Percentiles rank a stretch among this genome's conserved stretches.
Evolutionary conservation across 2,797 vertebrate genomes (phyloP).

Genomic region (Dermochelys coriacea): DNA sequence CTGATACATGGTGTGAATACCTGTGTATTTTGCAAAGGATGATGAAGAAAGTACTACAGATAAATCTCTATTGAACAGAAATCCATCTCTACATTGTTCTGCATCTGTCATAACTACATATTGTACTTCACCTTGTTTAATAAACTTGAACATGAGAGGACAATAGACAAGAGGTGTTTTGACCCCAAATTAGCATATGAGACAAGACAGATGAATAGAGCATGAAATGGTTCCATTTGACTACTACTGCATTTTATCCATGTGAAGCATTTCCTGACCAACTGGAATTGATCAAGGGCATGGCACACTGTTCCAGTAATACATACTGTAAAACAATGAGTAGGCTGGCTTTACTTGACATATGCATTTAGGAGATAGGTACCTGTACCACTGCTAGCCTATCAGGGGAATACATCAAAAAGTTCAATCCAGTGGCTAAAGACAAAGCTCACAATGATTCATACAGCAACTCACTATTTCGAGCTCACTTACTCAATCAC

Average conservation of each 20-base stretch:
- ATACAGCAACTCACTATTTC: background rate
- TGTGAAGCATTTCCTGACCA: background rate
- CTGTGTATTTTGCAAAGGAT: background rate
- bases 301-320: background rate
- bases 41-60: background rate
- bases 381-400: background rate
- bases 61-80: background rate
- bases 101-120: background rate
- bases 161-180: background rate
- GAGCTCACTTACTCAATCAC: background rate
- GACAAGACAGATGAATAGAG: background rate
- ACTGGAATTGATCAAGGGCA: background rate
- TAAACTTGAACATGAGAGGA: background rate
- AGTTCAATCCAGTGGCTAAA: rapidly evolving
- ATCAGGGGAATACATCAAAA: background rate
- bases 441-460: constrained; percentile 9
- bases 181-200: background rate
- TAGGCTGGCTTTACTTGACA: rapidly evolving
- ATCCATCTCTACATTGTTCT: background rate
- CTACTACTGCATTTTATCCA: background rate
- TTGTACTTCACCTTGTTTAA: background rate
- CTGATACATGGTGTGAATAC: background rate
- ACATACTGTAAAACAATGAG: rapidly evolving
- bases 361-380: background rate
- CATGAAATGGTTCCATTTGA: rapidly evolving